These are phyloP conservation scores for Cerastoderma edule DNA, from an alignment of 2,888 invertebrate species.

Conservation along the genomic window DNA sequence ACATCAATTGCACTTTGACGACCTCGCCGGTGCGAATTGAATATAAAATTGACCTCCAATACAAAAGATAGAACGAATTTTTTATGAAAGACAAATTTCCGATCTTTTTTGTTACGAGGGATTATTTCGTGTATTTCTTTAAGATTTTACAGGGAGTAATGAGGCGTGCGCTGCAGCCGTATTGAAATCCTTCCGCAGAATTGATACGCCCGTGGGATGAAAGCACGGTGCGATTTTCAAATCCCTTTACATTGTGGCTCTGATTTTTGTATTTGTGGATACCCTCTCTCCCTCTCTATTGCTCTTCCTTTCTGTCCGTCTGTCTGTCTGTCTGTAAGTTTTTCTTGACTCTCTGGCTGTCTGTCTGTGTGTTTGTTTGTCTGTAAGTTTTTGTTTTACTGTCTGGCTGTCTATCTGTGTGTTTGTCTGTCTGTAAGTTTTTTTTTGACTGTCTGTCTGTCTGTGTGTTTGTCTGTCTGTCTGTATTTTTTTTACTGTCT, in stretches of 20 bases:
- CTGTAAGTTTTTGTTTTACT: neutral
- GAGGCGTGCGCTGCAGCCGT: slow-evolving; percentile 21
- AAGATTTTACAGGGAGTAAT: slow-evolving; percentile 18
- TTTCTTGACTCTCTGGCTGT: neutral
- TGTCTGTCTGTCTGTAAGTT: no score
- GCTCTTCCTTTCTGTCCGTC: no score
- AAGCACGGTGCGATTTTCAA: slow-evolving; percentile 1
- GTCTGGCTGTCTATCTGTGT: neutral
- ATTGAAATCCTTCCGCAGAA: slow-evolving; percentile 21
- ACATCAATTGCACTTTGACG: slow-evolving; percentile 54
- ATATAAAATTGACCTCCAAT: slow-evolving; percentile 43
- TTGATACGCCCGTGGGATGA: slow-evolving; percentile 19
- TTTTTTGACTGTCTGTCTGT: neutral
- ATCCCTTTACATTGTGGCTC: slow-evolving; percentile 2
- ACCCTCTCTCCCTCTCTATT: no score
- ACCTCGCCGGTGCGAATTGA: slow-evolving; percentile 28
- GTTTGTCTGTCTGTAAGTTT: neutral
- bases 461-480: neutral
- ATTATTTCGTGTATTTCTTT: slow-evolving; percentile 27
- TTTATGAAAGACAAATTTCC: slow-evolving; percentile 53
- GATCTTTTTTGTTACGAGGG: slow-evolving; percentile 28
- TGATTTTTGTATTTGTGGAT: neutral
- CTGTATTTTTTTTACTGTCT: neutral
- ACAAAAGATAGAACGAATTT: slow-evolving; percentile 49
- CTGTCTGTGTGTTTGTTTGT: neutral